phyloP scores from a whole-genome alignment of 2,888 invertebrate genomes.

The Agonopterix subpropinquella region DNA sequence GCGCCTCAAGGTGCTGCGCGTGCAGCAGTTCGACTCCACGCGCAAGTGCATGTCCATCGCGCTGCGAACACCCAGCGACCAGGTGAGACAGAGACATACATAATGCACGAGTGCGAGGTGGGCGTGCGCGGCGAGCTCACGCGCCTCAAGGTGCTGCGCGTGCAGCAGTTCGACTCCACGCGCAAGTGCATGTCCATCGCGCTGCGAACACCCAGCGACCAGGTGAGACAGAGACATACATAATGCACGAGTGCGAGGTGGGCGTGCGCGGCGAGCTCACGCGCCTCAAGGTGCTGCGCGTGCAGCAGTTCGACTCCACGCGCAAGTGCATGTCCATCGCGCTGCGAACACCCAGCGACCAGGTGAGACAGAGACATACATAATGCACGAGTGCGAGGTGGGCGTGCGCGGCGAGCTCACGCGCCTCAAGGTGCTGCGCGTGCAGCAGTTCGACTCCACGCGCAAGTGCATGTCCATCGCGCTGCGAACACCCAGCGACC shows the following conservation, averaged over 20 bases:
- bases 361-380: conserved; percentile 17
- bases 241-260: conserved; percentile 83
- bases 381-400: conserved; percentile 83
- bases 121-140: conserved; percentile 79
- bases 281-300: conserved; percentile 72
- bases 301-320: conserved; percentile 94
- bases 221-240: conserved; percentile 17
- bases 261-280: conserved; percentile 79
- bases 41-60: conserved; percentile 99
- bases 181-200: conserved; percentile 99
- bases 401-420: conserved; percentile 79
- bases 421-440: conserved; percentile 72
- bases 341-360: conserved; percentile 78
- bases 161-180: conserved; percentile 94
- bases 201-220: conserved; percentile 78
- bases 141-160: conserved; percentile 72
- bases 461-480: conserved; percentile 99
- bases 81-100: conserved; percentile 17
- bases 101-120: conserved; percentile 83
- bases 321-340: conserved; percentile 99
- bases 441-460: conserved; percentile 94
- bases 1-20: conserved; percentile 72
- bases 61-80: conserved; percentile 78
- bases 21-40: conserved; percentile 94
- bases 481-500: conserved; percentile 78